Percentiles rank a stretch among this genome's conserved stretches.
These are phyloP conservation scores for Enoplosus armatus DNA, from an alignment of 2,797 vertebrate genomes.

Conservation along the genomic window DNA sequence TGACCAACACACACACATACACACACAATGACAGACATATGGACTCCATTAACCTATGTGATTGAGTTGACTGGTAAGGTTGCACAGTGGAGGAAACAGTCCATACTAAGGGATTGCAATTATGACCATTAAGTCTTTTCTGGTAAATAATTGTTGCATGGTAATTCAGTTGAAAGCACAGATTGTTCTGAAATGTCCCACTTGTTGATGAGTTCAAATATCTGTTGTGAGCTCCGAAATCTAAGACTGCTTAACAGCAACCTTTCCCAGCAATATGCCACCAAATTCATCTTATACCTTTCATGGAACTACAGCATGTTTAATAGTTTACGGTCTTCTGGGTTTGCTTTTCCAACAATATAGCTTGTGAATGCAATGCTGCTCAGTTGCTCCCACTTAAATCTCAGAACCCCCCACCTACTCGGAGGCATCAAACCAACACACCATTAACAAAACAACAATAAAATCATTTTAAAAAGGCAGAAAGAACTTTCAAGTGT, in stretches of 20 bases:
- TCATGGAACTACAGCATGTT: not conserved
- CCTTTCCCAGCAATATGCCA: not conserved
- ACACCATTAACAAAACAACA: not conserved
- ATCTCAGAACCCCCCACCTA: too few species aligned
- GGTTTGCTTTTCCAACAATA: not conserved
- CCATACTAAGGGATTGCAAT: too few species aligned
- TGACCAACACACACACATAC: slow-evolving; percentile 63
- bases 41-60: not conserved
- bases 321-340: not conserved
- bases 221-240: not conserved
- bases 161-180: not conserved
- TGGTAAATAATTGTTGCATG: too few species aligned
- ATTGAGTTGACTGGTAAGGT: not conserved
- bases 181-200: not conserved
- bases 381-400: not conserved
- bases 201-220: not conserved
- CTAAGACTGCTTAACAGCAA: not conserved
- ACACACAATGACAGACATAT: not conserved
- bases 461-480: not conserved
- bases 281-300: not conserved
- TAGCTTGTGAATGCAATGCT: not conserved
- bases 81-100: not conserved
- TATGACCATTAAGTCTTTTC: too few species aligned
- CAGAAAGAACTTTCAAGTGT: not conserved
- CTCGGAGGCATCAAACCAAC: not conserved